A percentile compares a stretch with the other conserved stretches of the same genome.
Evolutionary conservation across 2,113 vertebrate genomes (phyloP).

Genomic region (Phrynosoma blainvillii): DNA sequence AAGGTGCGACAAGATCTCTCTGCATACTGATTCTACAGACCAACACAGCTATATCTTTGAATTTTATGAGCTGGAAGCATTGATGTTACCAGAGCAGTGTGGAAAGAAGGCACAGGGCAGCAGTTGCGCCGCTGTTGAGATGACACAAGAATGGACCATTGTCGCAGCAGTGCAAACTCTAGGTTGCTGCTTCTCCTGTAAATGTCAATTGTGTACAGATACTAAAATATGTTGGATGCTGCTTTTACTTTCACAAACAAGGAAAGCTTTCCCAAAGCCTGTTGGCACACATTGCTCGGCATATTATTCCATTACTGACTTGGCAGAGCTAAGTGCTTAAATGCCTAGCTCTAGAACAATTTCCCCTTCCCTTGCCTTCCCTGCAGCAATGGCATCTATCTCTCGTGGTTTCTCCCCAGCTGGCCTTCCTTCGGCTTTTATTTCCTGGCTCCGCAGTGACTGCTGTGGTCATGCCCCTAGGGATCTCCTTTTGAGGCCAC

Average conservation of each 20-base stretch:
- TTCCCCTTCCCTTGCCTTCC: neutral
- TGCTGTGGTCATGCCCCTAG: slow-evolving; percentile 42
- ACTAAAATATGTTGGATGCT: slow-evolving; percentile 62
- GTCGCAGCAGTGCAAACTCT: neutral
- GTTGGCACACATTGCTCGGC: slow-evolving; percentile 63
- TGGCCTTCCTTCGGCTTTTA: slow-evolving; percentile 63
- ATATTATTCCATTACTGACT: slow-evolving; percentile 77
- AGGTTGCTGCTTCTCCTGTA: slow-evolving; percentile 3
- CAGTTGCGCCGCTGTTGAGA: neutral
- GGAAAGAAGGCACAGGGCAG: neutral
- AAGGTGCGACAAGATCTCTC: no score
- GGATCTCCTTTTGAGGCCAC: slow-evolving; percentile 44
- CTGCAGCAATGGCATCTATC: slow-evolving; percentile 57
- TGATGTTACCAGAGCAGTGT: neutral
- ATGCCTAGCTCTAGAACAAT: slow-evolving; percentile 58
- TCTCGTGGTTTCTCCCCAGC: slow-evolving; percentile 66
- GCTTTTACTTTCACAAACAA: slow-evolving; percentile 69
- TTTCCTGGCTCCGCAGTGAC: slow-evolving; percentile 62
- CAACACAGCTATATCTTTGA: no score
- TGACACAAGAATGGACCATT: neutral
- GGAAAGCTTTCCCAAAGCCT: slow-evolving; percentile 72
- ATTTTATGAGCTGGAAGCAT: no score
- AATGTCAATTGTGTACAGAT: slow-evolving; percentile 26
- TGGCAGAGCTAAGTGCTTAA: slow-evolving; percentile 64
- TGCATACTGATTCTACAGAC: no score